A percentile compares a stretch with the other conserved stretches of the same genome.
Evolutionary conservation across 2,113 vertebrate species (phyloP).

Genomic region (human): GRCh38 chr5:91947001-91947500

Average conservation of each 20-base stretch:
- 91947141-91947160: conserved; percentile 53
- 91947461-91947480: conserved; percentile 53
- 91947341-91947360: conserved; percentile 55
- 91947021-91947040: not conserved
- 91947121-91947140: conserved; percentile 50
- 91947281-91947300: conserved; percentile 66
- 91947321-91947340: conserved; percentile 41
- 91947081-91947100: conserved; percentile 13
- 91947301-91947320: conserved; percentile 45
- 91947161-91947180: conserved; percentile 35
- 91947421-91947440: conserved; percentile 55
- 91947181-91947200: conserved; percentile 12
- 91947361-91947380: conserved; percentile 36
- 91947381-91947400: conserved; percentile 55
- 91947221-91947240: conserved; percentile 48
- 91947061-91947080: not conserved
- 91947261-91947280: conserved; percentile 52
- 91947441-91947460: conserved; percentile 44
- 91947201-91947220: conserved; percentile 50
- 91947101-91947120: conserved; percentile 11
- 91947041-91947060: not conserved
- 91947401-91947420: conserved; percentile 4
- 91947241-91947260: conserved; percentile 40
- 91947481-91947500: conserved; percentile 27
- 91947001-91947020: not conserved